Base-by-base conservation (phyloP, 2,797 vertebrate species). In the Thalassophryne amazonica region DNA sequence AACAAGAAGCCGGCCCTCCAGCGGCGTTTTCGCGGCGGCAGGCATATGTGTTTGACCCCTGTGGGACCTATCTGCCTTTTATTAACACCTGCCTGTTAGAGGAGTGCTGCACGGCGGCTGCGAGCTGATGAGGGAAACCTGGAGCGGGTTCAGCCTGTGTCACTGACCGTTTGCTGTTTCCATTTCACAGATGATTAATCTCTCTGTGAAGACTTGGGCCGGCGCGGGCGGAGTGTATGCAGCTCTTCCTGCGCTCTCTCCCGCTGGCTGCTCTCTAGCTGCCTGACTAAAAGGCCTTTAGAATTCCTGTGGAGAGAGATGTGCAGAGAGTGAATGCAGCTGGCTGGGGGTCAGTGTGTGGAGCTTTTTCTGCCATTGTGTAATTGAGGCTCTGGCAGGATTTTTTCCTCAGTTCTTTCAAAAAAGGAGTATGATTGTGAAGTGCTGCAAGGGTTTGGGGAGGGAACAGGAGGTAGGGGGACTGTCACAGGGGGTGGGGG, bases 101-200 rank as follows among this genome's bases (percentile, higher is more conserved):
- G 92, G 89, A 91, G 91, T 91, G 82, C 93, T 83, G 79, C 89
- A 89, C 91, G 88, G 87, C 86, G 88, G 92, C 92, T 63, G 82
- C 93, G 93, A 95, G 94, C 94, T 95, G 95, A 97, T 97, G 95
- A 96, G 95, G 93, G 90, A 92, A 93, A 93, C 91, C 94, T 95
- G 94, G 91, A 93, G 87, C 93, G 91, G 92, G 94, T 95, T 98
- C 95, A 96, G 93, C 93, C 94, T 93, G 93, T 98, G 96, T 97
- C 96, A 96, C 93, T 91, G 92, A 93, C 93, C 94, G 94, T 97
- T 97, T 96, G 94, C 94, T 94, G 95, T 98, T 98, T 98, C 95
- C 94, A 99, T 99, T 99, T 98, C 97, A 98, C 97, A 99, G 94
- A 98, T 96, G 96, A 98, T 99, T 99, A 98, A 97, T 98, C 94